These are phyloP conservation scores for Tachystola acroxantha DNA, from an alignment of 2,888 invertebrate genomes.

Conservation along the genomic window DNA sequence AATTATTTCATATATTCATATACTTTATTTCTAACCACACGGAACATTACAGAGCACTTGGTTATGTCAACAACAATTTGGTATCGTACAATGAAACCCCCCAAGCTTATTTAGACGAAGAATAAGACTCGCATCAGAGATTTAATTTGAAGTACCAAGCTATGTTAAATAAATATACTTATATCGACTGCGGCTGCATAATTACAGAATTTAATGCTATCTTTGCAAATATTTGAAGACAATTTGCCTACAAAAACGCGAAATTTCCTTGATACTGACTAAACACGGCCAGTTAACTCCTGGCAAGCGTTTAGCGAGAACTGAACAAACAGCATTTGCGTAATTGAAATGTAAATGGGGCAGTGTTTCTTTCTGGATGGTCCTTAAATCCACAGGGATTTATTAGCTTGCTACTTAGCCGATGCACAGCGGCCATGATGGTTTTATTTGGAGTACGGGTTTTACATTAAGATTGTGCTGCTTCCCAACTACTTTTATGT, in stretches of 20 bases:
- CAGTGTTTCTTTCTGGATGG: slow-evolving; percentile 16
- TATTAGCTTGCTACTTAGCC: slow-evolving; percentile 11
- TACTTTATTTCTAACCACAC: too few species aligned
- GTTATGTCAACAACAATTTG: too few species aligned
- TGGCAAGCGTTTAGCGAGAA: slow-evolving; percentile 8
- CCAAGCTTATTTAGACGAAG: too few species aligned
- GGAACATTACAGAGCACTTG: too few species aligned
- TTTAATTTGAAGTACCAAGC: too few species aligned
- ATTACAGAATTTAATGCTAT: too few species aligned
- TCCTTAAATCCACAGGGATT: slow-evolving; percentile 14
- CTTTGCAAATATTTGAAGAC: too few species aligned
- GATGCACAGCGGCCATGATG: slow-evolving; percentile 4
- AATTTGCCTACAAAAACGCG: not conserved
- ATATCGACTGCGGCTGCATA: too few species aligned
- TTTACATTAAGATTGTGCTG: not conserved
- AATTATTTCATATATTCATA: too few species aligned
- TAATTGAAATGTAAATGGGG: slow-evolving; percentile 30
- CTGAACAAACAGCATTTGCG: slow-evolving; percentile 23
- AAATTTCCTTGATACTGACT: not conserved
- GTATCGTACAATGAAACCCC: too few species aligned
- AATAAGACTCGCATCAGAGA: too few species aligned
- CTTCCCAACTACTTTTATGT: not conserved
- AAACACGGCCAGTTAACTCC: slow-evolving; percentile 9
- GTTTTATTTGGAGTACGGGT: slow-evolving; percentile 4
- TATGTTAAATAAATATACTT: too few species aligned